Evolutionary conservation across 2,797 vertebrate species (phyloP), one percentile per base, ranked within the genome.

Genomic region (Synaphobranchus kaupii): DNA sequence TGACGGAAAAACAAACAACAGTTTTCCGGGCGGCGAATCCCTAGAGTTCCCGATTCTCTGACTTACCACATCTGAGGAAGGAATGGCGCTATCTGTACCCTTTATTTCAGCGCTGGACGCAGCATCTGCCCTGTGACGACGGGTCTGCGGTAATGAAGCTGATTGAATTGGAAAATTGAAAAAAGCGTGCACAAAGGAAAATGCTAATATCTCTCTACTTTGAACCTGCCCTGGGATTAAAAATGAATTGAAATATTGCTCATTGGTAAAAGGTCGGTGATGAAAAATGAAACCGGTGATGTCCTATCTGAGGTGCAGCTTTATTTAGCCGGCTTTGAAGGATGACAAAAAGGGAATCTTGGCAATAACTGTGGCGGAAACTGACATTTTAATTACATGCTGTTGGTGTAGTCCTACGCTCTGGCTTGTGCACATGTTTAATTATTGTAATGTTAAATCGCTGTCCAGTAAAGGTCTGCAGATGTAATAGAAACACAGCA

Each of bases 161-260:
- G 47, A 81, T n/a, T 81, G 44, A 81, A 81, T 81, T 4, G 8
- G 47, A 50, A 81, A 81, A 81, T 80, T 80, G 71, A 68, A 68
- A 78, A 50, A 48, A 50, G 13, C 44, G 9, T 81, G n/a, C 78
- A 81, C 78, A 81, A 81, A 81, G 78, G 78, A 81, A 81, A 81
- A 81, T 81, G 78, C 78, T 81, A 81, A 81, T 81, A n/a, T n/a
- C 44, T 50, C 3, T 81, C 44, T 81, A 50, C 78, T 81, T 81
- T 81, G 78, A 81, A 50, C 78, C n/a, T 81, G 17, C 78, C 78
- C 8, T 47, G 47, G 78, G 47, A 81, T 81, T 81, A 81, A 81
- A 50, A 47, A 81, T 81, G 47, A 81, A 81, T 48, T 81, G 47
- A 81, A 81, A 81, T 81, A 50, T 81, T 81, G 7, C 78, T 81